Evolutionary conservation across 2,797 vertebrate genomes (phyloP), one percentile per base, ranked within the genome.

Genomic region (Chloroceryle inda): DNA sequence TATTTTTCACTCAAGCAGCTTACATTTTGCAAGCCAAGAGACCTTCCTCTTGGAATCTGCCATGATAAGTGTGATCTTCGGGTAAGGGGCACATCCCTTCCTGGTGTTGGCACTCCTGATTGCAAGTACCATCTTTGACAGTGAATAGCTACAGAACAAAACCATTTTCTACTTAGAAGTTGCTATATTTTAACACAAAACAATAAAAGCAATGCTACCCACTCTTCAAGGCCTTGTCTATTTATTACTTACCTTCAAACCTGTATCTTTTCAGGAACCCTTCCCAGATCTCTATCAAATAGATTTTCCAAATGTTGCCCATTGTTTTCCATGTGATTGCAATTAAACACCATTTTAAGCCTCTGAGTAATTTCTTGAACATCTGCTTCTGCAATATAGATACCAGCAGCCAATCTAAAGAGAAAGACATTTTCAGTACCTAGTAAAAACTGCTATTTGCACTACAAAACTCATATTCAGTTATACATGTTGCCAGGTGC

Each of bases 1-100:
- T 96, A 84, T 88, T 92, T 93, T 92, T 82, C 59, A 62, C 50
- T 92, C 88, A 92, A 91, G 47, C 21, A 72, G 42, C 66, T 84
- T 55, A 84, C 10, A 59, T 75, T 92, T 92, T 67, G 63, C 50
- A 93, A 90, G n/a, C 35, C 58, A 90, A 58, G 31, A 72, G 47
- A 76, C 47, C 26, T 75, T 75, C 49, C 52, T 83, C 58, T 53
- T 81, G 44, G 72, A 88, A 83, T 50, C 35, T 38, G 62, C 38
- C 62, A 13, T 10, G 14, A 0, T 37, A 66, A 73, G 31, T 3
- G 7, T 49, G 42, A 67, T 63, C 40, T 52, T 5, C 5, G 59
- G 18, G 13, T 37, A 76, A 82, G 10, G 24, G 52, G 15, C 42
- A 86, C 45, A 42, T 64, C 82, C 72, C 52, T 87, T 82, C 35